Conservation (phyloP, 2,797 vertebrate species). For the Ibycter americanus region DNA sequence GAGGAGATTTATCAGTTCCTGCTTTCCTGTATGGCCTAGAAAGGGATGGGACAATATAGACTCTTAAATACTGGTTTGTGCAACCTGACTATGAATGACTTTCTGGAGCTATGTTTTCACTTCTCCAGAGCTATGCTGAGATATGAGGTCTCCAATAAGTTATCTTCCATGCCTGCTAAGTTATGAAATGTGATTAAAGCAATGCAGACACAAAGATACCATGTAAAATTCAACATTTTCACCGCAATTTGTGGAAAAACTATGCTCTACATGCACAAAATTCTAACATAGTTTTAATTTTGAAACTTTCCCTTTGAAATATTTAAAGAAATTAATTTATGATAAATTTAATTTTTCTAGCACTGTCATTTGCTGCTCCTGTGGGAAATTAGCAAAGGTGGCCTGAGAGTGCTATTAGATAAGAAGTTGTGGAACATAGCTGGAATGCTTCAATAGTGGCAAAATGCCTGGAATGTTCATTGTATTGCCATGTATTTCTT, state of each 20-base stretch:
- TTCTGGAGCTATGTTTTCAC: neutral
- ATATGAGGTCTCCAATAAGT: neutral
- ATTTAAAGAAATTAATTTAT: neutral
- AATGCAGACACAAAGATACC: neutral
- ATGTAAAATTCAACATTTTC: neutral
- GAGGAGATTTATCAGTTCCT: neutral
- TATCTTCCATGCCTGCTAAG: neutral
- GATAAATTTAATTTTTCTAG: neutral
- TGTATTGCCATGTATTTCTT: neutral
- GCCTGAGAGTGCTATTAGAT: neutral
- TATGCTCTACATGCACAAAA: neutral
- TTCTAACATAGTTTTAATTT: neutral
- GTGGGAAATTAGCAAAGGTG: neutral
- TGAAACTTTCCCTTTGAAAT: neutral
- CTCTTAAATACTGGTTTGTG: neutral
- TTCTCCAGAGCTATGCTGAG: neutral
- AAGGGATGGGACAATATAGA: neutral
- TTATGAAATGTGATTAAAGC: neutral
- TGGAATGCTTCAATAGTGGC: neutral
- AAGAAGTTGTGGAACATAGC: neutral
- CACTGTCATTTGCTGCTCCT: neutral
- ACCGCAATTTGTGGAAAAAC: neutral
- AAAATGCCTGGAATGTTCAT: neutral
- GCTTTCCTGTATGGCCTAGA: neutral
- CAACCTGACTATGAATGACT: neutral